phyloP scores from a whole-genome alignment of 2,888 invertebrate genomes.

The Cheilosia vernalis region DNA sequence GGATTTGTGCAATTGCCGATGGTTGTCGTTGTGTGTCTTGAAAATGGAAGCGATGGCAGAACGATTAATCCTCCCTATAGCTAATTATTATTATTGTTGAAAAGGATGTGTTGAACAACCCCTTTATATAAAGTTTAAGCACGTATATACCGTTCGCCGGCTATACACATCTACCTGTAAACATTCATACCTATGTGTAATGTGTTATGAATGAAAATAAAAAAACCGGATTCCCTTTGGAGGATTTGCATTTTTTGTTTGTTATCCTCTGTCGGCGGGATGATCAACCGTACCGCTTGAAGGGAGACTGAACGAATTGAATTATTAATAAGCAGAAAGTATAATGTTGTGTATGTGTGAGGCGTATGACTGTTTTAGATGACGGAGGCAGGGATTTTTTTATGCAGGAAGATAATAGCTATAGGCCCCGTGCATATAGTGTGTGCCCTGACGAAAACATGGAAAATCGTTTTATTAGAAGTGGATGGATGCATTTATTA shows the following conservation, averaged over 20 bases:
- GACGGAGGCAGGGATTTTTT: constrained; percentile 34
- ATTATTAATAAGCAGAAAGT: constrained; percentile 71
- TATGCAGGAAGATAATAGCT: constrained; percentile 60
- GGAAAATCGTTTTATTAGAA: constrained; percentile 69
- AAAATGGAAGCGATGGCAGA: constrained; percentile 26
- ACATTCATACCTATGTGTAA: constrained; percentile 35
- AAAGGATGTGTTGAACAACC: constrained; percentile 35
- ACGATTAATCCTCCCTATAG: constrained; percentile 70
- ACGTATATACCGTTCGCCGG: constrained; percentile 10
- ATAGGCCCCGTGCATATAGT: constrained; percentile 21
- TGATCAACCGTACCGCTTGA: constrained; percentile 44
- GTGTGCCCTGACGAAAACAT: constrained; percentile 55
- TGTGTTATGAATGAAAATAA: constrained; percentile 59
- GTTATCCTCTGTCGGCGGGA: constrained; percentile 44
- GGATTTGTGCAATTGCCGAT: constrained; percentile 62
- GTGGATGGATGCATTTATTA: constrained; percentile 59
- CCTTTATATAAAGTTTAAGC: constrained; percentile 29
- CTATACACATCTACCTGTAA: constrained; percentile 52
- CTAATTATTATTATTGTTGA: constrained; percentile 67
- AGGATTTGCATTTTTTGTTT: constrained; percentile 42
- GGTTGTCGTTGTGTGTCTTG: background rate
- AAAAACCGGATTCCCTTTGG: constrained; percentile 50
- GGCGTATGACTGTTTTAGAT: constrained; percentile 1
- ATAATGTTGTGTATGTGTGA: constrained; percentile 43
- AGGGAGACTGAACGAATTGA: constrained; percentile 67